Evolutionary conservation across 2,888 invertebrate species (phyloP).

Genomic region (Vandiemenella viatica): DNA sequence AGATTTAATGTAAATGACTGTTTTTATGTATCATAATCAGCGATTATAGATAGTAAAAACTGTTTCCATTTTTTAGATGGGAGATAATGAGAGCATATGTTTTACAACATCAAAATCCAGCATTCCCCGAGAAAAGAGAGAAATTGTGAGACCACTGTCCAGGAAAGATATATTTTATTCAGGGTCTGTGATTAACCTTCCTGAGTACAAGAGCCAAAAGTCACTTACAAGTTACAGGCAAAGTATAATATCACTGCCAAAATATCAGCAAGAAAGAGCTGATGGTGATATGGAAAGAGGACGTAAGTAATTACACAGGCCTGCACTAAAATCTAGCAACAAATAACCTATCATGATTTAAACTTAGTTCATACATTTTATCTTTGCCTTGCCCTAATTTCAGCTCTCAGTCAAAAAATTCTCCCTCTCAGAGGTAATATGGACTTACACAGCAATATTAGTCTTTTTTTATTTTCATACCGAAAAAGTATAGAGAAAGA

Average conservation of each 20-base stretch:
- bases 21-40: too few species aligned
- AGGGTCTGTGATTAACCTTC: constrained; percentile 83
- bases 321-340: too few species aligned
- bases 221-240: constrained; percentile 80
- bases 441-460: too few species aligned
- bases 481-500: too few species aligned
- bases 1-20: too few species aligned
- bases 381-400: too few species aligned
- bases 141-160: constrained; percentile 78
- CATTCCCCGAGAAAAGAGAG: constrained; percentile 33
- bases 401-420: too few species aligned
- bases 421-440: too few species aligned
- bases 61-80: constrained; percentile 25
- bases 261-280: constrained; percentile 33
- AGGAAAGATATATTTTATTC: constrained; percentile 96
- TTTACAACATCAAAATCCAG: constrained; percentile 48
- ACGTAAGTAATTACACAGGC: too few species aligned
- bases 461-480: too few species aligned
- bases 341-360: too few species aligned
- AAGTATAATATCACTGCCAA: constrained; percentile 77
- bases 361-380: too few species aligned
- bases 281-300: constrained; percentile 48
- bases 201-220: constrained; percentile 85
- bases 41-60: not conserved
- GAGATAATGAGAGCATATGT: constrained; percentile 53